Evolutionary conservation across 1,140 invertebrate genomes (phyloP), one percentile per base, ranked within the genome.

Genomic region (Rhyacophila brunnea): DNA sequence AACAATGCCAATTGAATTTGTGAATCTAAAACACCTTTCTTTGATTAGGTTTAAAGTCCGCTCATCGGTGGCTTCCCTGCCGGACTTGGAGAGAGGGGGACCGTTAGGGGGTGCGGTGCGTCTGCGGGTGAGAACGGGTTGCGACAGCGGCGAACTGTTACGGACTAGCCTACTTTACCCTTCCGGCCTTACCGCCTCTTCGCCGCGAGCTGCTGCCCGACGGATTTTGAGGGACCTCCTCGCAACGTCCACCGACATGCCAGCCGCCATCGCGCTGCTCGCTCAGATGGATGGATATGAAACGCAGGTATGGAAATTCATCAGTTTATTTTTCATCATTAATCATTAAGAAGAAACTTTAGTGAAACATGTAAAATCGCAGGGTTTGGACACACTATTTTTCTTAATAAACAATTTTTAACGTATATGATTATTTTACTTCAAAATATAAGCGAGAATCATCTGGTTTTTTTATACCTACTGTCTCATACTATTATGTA

Each of bases 41-140:
- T 58, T 62, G 46, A 68, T 68, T 44, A 68, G 70, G 53, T 70
- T 74, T 43, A 68, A 68, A 50, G 66, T 70, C n/a, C 48, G 63
- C 6, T 18, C 63, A 10, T 65, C 63, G 0, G 63, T 65, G 10
- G 58, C 63, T 1, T 40, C 63, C 3, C 48, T 65, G 17, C 63
- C 63, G 0, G 63, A 65, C 34, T 58, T 58, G 6, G 62, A 67
- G 42, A 71, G 67, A 14, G 44, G 69, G 28, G 32, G 44, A 5
- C 46, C 40, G 14, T 18, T 20, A 0, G 32, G 11, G 18, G 50
- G 10, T 34, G 44, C 34, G 18, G 46, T 44, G 42, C 70, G 28
- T 35, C 15, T 65, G 11, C 36, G 23, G 0, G 38, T 65, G 4
- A 43, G 62, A 35, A 14, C 52, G 1, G 47, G 40, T 5, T 64